These are phyloP conservation scores for Anomalospiza imberbis DNA, from an alignment of 2,797 vertebrate species.

Conservation along the genomic window DNA sequence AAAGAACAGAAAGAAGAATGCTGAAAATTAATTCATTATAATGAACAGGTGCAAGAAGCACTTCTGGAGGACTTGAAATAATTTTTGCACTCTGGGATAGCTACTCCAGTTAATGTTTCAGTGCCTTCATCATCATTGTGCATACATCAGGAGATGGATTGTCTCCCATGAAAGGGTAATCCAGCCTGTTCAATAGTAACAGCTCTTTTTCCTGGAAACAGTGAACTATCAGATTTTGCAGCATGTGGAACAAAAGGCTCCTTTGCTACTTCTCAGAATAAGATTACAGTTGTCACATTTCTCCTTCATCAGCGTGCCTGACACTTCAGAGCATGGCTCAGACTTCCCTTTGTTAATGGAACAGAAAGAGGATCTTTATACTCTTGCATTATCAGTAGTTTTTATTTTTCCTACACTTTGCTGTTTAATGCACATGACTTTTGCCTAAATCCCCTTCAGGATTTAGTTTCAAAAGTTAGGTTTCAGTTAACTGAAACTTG, in stretches of 20 bases:
- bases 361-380: constrained; percentile 19
- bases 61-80: not conserved
- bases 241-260: constrained; percentile 25
- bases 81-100: not conserved
- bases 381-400: not conserved
- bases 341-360: constrained; percentile 39
- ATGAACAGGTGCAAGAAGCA: not conserved
- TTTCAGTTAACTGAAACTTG: constrained; percentile 24
- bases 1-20: not conserved
- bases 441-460: not conserved
- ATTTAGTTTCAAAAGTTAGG: constrained; percentile 3
- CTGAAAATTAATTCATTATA: not conserved
- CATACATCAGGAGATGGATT: constrained; percentile 13
- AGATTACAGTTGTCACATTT: not conserved
- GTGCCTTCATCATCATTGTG: not conserved
- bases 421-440: not conserved
- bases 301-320: constrained; percentile 7
- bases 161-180: constrained; percentile 22
- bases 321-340: constrained; percentile 22
- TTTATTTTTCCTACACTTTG: not conserved
- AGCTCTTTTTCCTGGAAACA: constrained; percentile 48
- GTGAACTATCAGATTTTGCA: constrained; percentile 40
- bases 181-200: constrained; percentile 12
- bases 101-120: constrained; percentile 29
- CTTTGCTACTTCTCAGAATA: constrained; percentile 8